These are phyloP conservation scores for Omphaloscelis lunosa DNA, from an alignment of 2,888 invertebrate genomes.

Conservation along the genomic window DNA sequence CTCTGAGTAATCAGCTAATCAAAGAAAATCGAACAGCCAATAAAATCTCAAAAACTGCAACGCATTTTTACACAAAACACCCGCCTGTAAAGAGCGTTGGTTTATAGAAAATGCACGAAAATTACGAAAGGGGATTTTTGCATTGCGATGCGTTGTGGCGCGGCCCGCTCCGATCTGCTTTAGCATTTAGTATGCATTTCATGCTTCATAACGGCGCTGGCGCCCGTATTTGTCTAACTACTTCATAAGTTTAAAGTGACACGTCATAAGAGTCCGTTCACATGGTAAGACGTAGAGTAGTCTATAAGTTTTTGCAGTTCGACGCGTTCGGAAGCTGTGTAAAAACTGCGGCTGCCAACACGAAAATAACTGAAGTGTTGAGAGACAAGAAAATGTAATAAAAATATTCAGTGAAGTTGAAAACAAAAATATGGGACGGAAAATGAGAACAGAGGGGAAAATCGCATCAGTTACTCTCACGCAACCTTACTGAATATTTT, in stretches of 20 bases:
- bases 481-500: constrained; percentile 84
- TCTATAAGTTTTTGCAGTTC: constrained; percentile 72
- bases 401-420: constrained; percentile 87
- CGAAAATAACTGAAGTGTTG: constrained; percentile 82
- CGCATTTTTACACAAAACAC: neutral
- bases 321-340: constrained; percentile 71
- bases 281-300: constrained; percentile 66
- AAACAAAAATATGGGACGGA: constrained; percentile 87
- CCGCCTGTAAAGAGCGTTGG: neutral
- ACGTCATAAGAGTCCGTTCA: constrained; percentile 48
- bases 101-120: neutral
- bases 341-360: constrained; percentile 70
- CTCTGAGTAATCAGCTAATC: too few relatives aligned
- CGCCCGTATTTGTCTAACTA: constrained; percentile 28
- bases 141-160: neutral
- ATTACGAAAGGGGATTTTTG: neutral
- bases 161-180: too few relatives aligned
- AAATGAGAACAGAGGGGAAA: constrained; percentile 84
- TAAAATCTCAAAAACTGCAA: neutral
- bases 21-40: neutral
- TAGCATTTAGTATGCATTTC: constrained; percentile 27
- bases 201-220: constrained; percentile 15
- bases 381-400: constrained; percentile 85
- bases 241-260: constrained; percentile 37
- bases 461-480: constrained; percentile 84